phyloP scores from a whole-genome alignment of 2,113 vertebrate genomes.

The Alces alces region DNA sequence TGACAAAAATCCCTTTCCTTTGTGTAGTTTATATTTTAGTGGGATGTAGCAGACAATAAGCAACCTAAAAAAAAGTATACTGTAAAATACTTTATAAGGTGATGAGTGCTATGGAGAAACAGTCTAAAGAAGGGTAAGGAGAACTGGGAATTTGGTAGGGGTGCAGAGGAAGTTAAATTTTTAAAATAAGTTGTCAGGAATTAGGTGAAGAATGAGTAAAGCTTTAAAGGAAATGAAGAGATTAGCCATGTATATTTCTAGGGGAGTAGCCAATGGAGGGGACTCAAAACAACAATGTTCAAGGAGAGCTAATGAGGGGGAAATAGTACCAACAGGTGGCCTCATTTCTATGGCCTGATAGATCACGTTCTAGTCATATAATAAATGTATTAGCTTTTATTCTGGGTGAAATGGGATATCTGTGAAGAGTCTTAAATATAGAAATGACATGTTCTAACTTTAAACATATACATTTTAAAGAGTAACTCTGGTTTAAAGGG shows the following conservation, averaged over 20 bases:
- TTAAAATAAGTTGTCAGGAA: background rate
- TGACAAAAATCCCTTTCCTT: background rate
- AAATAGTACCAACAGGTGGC: accelerated
- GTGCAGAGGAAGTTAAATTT: background rate
- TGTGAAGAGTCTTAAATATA: background rate
- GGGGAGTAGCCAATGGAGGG: no score
- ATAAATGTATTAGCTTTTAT: background rate
- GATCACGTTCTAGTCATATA: background rate
- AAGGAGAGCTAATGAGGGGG: background rate
- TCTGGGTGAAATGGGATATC: background rate
- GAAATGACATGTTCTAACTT: background rate
- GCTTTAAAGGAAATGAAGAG: background rate
- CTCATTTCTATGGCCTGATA: background rate
- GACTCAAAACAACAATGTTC: no score
- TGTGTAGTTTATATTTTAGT: background rate
- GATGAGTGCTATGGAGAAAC: no score
- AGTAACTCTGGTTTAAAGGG: background rate
- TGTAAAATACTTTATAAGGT: background rate
- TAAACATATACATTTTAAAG: background rate
- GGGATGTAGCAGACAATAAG: background rate
- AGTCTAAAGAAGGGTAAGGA: background rate
- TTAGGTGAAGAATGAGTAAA: background rate
- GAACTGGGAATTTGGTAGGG: no score
- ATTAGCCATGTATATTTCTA: background rate
- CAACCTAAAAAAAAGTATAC: background rate